Percentiles rank a stretch among this genome's conserved stretches.
Evolutionary conservation across 2,888 invertebrate species (phyloP).

Genomic region (Catonia carolina): DNA sequence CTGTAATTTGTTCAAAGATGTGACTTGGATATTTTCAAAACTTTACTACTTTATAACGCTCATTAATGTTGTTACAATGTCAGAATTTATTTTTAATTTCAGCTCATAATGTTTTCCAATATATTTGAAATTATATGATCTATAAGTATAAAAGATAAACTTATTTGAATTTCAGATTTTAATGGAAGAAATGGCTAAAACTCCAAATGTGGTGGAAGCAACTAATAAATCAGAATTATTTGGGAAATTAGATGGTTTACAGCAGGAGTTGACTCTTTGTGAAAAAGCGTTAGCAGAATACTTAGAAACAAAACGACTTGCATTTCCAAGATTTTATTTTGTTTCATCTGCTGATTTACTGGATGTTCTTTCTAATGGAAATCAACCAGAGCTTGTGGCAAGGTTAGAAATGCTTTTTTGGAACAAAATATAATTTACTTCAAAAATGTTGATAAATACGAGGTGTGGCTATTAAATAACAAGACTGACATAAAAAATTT

Average conservation of each 20-base stretch:
- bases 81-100: too few species aligned
- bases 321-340: constrained; percentile 95
- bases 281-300: constrained; percentile 96
- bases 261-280: constrained; percentile 79
- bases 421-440: constrained; percentile 6
- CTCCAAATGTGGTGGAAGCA: constrained; percentile 83
- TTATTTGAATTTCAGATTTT: constrained; percentile 57
- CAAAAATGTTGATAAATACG: neutral
- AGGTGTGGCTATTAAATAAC: too few species aligned
- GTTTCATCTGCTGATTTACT: constrained; percentile 92
- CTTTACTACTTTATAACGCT: too few species aligned
- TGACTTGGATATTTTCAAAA: too few species aligned
- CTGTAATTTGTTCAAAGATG: too few species aligned
- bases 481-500: too few species aligned
- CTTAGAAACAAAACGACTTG: constrained; percentile 90
- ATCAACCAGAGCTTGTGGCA: constrained; percentile 79
- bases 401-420: constrained; percentile 34
- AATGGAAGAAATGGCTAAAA: constrained; percentile 68
- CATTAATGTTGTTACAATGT: too few species aligned
- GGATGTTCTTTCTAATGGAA: constrained; percentile 92
- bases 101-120: too few species aligned
- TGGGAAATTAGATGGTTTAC: constrained; percentile 70
- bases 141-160: too few species aligned
- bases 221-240: constrained; percentile 81
- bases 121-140: too few species aligned